These are phyloP conservation scores for Leptobrachium ailaonicum DNA, from an alignment of 2,113 vertebrate genomes.

Conservation along the genomic window DNA sequence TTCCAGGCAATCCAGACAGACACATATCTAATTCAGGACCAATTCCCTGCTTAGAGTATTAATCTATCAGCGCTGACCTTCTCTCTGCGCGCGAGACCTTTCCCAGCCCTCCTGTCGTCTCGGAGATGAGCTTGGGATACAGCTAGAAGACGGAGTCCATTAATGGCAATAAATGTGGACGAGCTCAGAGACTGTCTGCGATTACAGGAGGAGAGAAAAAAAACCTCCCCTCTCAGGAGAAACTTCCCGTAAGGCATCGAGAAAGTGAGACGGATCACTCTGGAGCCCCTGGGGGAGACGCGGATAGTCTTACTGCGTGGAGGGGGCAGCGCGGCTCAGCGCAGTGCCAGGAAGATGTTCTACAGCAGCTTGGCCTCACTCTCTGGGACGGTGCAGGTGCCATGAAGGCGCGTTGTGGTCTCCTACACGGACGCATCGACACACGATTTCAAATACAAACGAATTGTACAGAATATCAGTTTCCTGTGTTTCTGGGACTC, in stretches of 20 bases:
- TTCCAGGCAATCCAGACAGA: conserved; percentile 1
- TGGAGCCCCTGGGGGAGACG: conserved; percentile 45
- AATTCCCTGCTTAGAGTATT: conserved; percentile 29
- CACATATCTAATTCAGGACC: background rate
- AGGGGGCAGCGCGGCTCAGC: conserved; percentile 1
- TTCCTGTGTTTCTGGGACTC: background rate
- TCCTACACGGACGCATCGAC: background rate
- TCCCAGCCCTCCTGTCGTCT: conserved; percentile 19
- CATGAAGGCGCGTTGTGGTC: background rate
- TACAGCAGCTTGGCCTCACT: conserved; percentile 19
- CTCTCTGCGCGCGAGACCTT: conserved; percentile 42
- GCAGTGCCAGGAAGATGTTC: conserved; percentile 37
- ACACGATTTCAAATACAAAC: too few relatives aligned
- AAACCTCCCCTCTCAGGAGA: conserved; percentile 49
- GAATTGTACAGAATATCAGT: too few relatives aligned
- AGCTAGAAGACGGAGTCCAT: conserved; percentile 32
- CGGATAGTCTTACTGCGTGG: conserved; percentile 38
- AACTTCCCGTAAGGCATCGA: conserved; percentile 51
- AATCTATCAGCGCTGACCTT: conserved; percentile 48
- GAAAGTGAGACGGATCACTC: conserved; percentile 48
- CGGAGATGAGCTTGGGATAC: conserved; percentile 15
- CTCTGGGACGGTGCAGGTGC: conserved; percentile 11
- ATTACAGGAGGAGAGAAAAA: conserved; percentile 39
- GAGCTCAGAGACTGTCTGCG: conserved; percentile 43
- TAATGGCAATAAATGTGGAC: conserved; percentile 43